These are phyloP conservation scores for Lates calcarifer DNA, from an alignment of 2,113 vertebrate genomes.

Conservation along the genomic window DNA sequence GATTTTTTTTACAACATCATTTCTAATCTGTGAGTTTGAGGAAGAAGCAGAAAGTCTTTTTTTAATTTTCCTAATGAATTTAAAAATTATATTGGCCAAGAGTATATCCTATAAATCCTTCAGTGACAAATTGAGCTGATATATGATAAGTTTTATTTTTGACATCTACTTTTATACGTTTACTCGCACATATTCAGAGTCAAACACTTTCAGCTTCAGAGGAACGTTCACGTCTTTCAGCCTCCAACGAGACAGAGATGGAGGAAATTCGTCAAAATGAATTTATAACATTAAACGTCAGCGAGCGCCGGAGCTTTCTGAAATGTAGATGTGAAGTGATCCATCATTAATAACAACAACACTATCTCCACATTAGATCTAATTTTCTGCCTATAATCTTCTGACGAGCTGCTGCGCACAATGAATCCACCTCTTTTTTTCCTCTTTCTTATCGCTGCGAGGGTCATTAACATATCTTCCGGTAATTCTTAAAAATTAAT, in stretches of 20 bases:
- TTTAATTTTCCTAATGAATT: too few species aligned
- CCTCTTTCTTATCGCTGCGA: not conserved
- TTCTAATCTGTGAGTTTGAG: too few species aligned
- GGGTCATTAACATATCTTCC: slow-evolving; percentile 69
- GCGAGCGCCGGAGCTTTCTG: not conserved
- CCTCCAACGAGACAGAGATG: not conserved
- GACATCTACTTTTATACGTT: too few species aligned
- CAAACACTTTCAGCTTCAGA: not conserved
- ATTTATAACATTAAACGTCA: not conserved
- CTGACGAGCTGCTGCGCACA: slow-evolving; percentile 22
- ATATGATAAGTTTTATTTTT: too few species aligned
- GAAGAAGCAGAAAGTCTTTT: too few species aligned
- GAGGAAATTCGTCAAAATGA: slow-evolving; percentile 12
- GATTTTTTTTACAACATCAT: too few species aligned
- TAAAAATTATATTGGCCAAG: too few species aligned
- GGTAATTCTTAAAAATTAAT: slow-evolving; percentile 79
- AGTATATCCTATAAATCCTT: too few species aligned
- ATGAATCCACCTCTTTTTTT: not conserved
- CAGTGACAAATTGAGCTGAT: too few species aligned
- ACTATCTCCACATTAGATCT: not conserved
- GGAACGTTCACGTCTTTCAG: not conserved
- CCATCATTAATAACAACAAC: slow-evolving; percentile 18
- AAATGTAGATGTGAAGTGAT: not conserved
- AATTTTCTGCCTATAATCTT: not conserved
- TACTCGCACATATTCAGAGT: too few species aligned